These are phyloP conservation scores for Australoheros facetus DNA, from an alignment of 2,797 vertebrate species.

Conservation along the genomic window DNA sequence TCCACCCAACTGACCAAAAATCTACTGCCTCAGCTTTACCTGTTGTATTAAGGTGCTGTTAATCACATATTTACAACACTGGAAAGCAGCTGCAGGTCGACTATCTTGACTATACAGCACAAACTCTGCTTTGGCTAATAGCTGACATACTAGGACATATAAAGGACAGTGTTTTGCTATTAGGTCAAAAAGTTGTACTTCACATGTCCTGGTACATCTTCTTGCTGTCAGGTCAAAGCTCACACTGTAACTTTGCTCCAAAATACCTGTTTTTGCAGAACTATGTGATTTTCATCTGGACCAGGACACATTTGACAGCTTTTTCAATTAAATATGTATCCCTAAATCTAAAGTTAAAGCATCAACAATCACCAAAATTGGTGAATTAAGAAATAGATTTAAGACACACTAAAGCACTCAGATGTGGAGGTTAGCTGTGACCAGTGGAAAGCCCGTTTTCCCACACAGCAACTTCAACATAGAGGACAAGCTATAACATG, in stretches of 20 bases:
- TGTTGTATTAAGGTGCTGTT: not conserved
- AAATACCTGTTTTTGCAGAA: accelerated
- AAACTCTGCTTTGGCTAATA: accelerated
- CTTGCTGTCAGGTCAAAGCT: accelerated
- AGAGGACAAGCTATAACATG: constrained; percentile 58
- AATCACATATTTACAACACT: not conserved
- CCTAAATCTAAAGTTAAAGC: not conserved
- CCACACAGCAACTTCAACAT: constrained; percentile 43
- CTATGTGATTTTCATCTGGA: accelerated
- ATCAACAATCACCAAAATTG: not conserved
- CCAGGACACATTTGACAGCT: accelerated
- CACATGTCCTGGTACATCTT: not conserved
- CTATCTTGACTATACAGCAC: not conserved
- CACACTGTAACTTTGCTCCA: accelerated
- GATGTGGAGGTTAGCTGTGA: not conserved
- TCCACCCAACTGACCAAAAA: too few species aligned
- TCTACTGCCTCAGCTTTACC: too few species aligned
- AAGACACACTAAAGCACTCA: not conserved
- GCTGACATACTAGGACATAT: not conserved
- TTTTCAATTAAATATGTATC: accelerated
- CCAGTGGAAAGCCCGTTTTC: constrained; percentile 26
- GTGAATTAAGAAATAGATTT: not conserved
- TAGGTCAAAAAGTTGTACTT: not conserved
- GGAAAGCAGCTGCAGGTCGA: accelerated
- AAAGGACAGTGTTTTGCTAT: not conserved